phyloP scores from a whole-genome alignment of 2,888 invertebrate genomes.

The Clepsis dumicolana region DNA sequence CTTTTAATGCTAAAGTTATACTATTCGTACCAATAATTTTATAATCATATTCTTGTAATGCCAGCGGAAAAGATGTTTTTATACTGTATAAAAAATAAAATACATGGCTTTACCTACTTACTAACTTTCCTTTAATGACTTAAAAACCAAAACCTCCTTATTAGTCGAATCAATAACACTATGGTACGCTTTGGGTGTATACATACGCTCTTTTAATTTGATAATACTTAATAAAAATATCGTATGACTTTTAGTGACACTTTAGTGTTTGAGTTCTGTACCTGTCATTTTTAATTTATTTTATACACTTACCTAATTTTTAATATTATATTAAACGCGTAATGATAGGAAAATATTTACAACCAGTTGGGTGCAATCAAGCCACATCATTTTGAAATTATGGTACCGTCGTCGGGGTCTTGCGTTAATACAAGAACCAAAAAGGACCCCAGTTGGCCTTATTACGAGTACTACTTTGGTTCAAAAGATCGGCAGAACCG shows the following conservation, averaged over 20 bases:
- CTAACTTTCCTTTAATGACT: neutral
- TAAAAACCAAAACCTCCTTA: neutral
- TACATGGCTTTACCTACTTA: neutral
- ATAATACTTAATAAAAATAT: no score
- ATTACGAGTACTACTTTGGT: slow-evolving; percentile 72
- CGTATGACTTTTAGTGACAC: neutral
- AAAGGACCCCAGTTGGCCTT: slow-evolving; percentile 58
- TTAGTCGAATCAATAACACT: neutral
- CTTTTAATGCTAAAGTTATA: slow-evolving; percentile 49
- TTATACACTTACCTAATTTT: no score
- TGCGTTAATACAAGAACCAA: slow-evolving; percentile 50
- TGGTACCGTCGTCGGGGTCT: slow-evolving; percentile 45
- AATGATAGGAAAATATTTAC: slow-evolving; percentile 3
- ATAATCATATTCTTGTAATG: neutral
- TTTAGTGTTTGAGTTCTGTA: neutral
- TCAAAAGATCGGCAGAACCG: slow-evolving; percentile 62
- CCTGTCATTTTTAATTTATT: neutral
- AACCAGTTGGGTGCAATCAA: neutral
- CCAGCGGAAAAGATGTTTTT: neutral
- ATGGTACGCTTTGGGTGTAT: no score
- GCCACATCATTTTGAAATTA: slow-evolving; percentile 9
- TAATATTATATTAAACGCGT: neutral
- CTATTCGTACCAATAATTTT: neutral
- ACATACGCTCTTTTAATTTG: neutral
- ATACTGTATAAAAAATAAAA: slow-evolving; percentile 7